Percentiles rank a stretch among this genome's conserved stretches.
Evolutionary conservation across 2,797 vertebrate genomes (phyloP).

Genomic region (Echiichthys vipera): DNA sequence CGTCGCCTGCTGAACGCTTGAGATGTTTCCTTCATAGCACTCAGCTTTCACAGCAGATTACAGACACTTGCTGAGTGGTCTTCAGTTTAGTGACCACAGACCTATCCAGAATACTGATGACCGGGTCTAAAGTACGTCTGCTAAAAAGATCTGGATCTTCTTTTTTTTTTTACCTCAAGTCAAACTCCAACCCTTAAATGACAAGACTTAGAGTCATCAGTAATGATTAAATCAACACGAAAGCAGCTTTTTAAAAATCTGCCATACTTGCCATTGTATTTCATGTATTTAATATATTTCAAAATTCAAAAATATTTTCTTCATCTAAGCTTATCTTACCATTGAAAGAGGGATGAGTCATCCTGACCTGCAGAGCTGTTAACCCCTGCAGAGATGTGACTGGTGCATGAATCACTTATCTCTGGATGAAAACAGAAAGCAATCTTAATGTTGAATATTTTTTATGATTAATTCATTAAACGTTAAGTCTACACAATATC

Average conservation of each 20-base stretch:
- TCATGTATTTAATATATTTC: neutral
- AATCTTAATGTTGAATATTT: neutral
- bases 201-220: neutral
- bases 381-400: conserved; percentile 19
- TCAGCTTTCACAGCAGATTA: conserved; percentile 76
- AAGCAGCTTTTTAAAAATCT: conserved; percentile 2
- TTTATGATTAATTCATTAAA: neutral
- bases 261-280: neutral
- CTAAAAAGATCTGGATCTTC: neutral
- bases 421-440: neutral
- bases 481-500: too few species aligned
- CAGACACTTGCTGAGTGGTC: conserved; percentile 62
- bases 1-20: conserved; percentile 69
- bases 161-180: neutral
- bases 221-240: neutral
- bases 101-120: conserved; percentile 61
- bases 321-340: conserved; percentile 12
- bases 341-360: conserved; percentile 43
- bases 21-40: conserved; percentile 73
- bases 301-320: neutral
- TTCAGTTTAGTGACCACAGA: conserved; percentile 61
- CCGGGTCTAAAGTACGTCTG: neutral
- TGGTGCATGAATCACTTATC: neutral
- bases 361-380: neutral
- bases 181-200: neutral